These are phyloP conservation scores for Pristionchus pacificus DNA, from an alignment of 1,140 invertebrate species.

Conservation along the genomic window DNA sequence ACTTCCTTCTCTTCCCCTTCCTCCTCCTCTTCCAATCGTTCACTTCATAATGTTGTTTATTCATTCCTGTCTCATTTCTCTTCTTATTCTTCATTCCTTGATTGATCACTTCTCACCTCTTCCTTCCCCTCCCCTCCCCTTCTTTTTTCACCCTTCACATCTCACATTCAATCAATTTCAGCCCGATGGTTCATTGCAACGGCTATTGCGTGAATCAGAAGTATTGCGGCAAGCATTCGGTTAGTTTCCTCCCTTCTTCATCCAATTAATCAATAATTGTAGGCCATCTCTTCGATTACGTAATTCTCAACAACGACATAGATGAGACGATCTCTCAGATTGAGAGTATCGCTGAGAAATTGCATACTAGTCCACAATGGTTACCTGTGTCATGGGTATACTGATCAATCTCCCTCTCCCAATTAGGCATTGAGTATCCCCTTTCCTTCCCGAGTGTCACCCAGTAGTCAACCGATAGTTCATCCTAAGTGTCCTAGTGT, in stretches of 20 bases:
- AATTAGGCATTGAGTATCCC: too few species aligned
- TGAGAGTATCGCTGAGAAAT: constrained; percentile 64
- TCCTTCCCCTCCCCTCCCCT: background rate
- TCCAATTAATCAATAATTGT: background rate
- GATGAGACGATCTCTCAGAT: constrained; percentile 90
- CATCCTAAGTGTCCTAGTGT: too few species aligned
- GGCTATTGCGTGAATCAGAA: constrained; percentile 89
- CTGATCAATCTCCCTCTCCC: constrained; percentile 15
- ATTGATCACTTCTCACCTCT: constrained; percentile 14
- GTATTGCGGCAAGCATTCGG: constrained; percentile 89
- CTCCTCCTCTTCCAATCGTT: constrained; percentile 7
- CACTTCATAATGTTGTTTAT: background rate
- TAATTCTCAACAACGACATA: constrained; percentile 97
- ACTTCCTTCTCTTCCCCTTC: constrained; percentile 3
- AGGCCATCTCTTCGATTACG: constrained; percentile 88
- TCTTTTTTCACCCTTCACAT: constrained; percentile 13
- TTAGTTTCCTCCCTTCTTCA: background rate
- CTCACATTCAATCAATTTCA: constrained; percentile 60
- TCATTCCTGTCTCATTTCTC: constrained; percentile 10
- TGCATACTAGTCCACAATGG: constrained; percentile 54
- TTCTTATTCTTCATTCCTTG: too few species aligned
- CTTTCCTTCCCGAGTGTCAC: too few species aligned
- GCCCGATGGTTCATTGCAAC: constrained; percentile 92
- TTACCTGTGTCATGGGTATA: constrained; percentile 57
- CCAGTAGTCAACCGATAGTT: too few species aligned